These are phyloP conservation scores for Stenichneumon culpator DNA, from an alignment of 2,888 invertebrate genomes.

Conservation along the genomic window DNA sequence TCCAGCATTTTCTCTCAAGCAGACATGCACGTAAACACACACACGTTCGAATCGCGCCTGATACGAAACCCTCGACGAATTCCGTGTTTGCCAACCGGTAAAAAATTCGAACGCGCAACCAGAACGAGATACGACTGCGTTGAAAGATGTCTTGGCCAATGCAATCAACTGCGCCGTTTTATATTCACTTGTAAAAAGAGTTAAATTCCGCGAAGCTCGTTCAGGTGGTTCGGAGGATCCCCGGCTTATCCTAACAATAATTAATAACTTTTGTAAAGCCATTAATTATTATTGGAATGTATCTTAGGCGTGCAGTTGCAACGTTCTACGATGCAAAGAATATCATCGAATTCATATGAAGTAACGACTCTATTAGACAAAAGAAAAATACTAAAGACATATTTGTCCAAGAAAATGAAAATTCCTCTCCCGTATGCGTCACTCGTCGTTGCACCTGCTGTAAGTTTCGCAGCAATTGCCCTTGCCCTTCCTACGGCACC, in stretches of 20 bases:
- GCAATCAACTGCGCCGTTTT: not conserved
- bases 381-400: not conserved
- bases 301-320: not conserved
- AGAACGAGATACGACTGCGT: not conserved
- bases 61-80: constrained; percentile 54
- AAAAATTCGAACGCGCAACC: constrained; percentile 33
- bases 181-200: constrained; percentile 12
- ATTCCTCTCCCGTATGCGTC: constrained; percentile 33
- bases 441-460: constrained; percentile 53
- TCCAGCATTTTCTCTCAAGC: constrained; percentile 22
- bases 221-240: no score
- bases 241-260: not conserved
- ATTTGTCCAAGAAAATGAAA: constrained; percentile 49
- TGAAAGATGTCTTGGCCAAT: constrained; percentile 31
- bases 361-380: no score
- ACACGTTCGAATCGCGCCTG: constrained; percentile 6
- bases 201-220: no score
- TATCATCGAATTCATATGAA: no score
- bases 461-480: constrained; percentile 29
- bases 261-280: not conserved
- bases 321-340: not conserved
- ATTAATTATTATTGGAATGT: constrained; percentile 2
- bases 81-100: constrained; percentile 46
- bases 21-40: constrained; percentile 13
- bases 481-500: constrained; percentile 43